Conservation (phyloP, 2,888 invertebrate species). For the Clivina fossor region DNA sequence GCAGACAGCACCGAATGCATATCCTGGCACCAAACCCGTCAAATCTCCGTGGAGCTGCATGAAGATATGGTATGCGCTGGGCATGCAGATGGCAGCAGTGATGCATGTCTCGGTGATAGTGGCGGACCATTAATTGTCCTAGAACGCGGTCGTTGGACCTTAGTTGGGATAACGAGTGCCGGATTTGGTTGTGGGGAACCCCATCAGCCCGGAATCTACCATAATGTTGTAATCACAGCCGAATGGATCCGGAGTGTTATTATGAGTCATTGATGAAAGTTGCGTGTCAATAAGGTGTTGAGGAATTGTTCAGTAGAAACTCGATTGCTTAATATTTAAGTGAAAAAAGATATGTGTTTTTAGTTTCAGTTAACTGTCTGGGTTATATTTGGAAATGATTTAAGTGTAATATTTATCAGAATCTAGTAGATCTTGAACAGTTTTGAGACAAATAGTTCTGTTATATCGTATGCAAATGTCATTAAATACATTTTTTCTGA, state of each 20-base stretch:
- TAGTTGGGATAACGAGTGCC: constrained; percentile 81
- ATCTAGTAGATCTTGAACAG: no score
- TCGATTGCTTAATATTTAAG: no score
- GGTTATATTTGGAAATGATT: no score
- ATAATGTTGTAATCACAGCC: constrained; percentile 72
- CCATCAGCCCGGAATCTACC: constrained; percentile 85
- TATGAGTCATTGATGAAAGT: no score
- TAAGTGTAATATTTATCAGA: no score
- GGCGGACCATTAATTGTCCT: constrained; percentile 76
- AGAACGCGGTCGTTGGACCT: constrained; percentile 70
- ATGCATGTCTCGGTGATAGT: constrained; percentile 81
- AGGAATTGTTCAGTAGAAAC: no score
- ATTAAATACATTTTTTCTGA: no score
- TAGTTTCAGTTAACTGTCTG: no score
- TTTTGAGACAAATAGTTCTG: no score
- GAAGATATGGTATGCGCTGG: constrained; percentile 84
- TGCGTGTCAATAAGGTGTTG: no score
- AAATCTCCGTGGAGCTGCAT: constrained; percentile 74
- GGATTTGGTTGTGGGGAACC: constrained; percentile 86
- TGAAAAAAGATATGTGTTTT: no score
- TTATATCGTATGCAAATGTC: no score
- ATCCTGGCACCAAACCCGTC: constrained; percentile 78
- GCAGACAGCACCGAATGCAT: constrained; percentile 73
- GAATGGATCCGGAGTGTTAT: constrained; percentile 68
- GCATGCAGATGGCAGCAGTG: constrained; percentile 78